Base-by-base conservation (phyloP, 2,113 vertebrate species). In the Oryzias woworae region DNA sequence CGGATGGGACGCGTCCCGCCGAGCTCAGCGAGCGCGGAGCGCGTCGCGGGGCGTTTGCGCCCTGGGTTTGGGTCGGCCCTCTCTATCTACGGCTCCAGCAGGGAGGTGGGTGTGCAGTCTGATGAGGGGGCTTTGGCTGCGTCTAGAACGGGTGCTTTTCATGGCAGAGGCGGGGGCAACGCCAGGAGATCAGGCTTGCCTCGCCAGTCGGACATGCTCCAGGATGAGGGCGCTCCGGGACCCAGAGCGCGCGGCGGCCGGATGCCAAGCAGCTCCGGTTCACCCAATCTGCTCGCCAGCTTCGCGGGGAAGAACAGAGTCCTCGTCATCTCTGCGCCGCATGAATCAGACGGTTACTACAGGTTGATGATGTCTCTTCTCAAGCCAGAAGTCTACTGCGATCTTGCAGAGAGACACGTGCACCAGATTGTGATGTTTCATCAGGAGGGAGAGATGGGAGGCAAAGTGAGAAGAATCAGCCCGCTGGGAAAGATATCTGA, bases 301-400 rank as follows among this genome's bases (percentile, higher is more conserved):
- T 98, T 99, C 63, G 96, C 96, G 0, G 98, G 98, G 14, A 98
- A 96, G 85, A 97, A 94, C 73, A 90, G 98, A 0, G 92, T 98
- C 26, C 93, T 96, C 90, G 92, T 98, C 44, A 97, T 99, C 87
- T 95, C 96, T 0, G 95, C 96, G 1, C 98, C 98, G 0, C 94
- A 97, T 0, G 94, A 96, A 1, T 95, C 96, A 0, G 98, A 99
- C 16, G 95, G 95, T 20, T 99, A 99, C 85, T 99, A 96, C 83
- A 92, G 98, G 13, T 90, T 99, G 16, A 99, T 99, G 98, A 95
- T 98, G 95, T 96, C 96, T 52, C 92, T 99, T 0, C 91, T 99
- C 59, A 98, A 98, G 75, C 87, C 94, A 0, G 96, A 99, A 0
- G 95, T 99, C 50, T 98, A 98, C 60, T 99, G 98, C 0, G 96